Conservation (phyloP, 2,113 vertebrate genomes). For the Theristicus caerulescens region DNA sequence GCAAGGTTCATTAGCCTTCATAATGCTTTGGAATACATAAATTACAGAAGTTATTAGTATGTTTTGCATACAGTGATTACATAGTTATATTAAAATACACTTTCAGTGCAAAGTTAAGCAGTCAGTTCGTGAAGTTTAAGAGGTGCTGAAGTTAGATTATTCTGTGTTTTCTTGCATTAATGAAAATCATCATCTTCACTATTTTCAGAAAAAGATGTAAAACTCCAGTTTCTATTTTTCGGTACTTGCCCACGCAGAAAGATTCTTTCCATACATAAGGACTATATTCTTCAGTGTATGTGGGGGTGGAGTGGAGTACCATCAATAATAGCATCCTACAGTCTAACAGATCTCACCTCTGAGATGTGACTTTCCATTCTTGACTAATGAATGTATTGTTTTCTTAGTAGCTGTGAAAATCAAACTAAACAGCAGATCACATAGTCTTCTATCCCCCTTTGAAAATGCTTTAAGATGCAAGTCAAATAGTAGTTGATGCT, state of each 20-base stretch:
- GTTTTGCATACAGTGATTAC: constrained; percentile 34
- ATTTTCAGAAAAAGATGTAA: not conserved
- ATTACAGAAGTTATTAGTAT: constrained; percentile 29
- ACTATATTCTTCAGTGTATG: not conserved
- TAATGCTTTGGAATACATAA: constrained; percentile 32
- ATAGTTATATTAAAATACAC: constrained; percentile 40
- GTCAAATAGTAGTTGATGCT: not conserved
- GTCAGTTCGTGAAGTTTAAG: constrained; percentile 35
- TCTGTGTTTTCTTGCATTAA: not conserved
- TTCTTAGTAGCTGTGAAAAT: not conserved
- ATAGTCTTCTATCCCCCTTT: not conserved
- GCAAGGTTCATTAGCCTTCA: constrained; percentile 46
- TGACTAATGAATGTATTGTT: not conserved
- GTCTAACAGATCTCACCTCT: not conserved
- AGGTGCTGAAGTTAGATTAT: constrained; percentile 1
- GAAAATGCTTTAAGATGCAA: not conserved
- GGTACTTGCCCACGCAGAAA: not conserved
- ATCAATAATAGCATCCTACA: not conserved
- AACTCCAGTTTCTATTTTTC: not conserved
- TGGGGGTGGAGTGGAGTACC: not conserved
- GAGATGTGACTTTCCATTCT: not conserved
- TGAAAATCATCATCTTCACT: not conserved
- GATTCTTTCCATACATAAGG: not conserved
- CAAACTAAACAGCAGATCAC: not conserved
- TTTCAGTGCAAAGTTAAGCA: constrained; percentile 37